Conservation (phyloP, 1,140 invertebrate genomes). For the Drosophila ohnishii region DNA sequence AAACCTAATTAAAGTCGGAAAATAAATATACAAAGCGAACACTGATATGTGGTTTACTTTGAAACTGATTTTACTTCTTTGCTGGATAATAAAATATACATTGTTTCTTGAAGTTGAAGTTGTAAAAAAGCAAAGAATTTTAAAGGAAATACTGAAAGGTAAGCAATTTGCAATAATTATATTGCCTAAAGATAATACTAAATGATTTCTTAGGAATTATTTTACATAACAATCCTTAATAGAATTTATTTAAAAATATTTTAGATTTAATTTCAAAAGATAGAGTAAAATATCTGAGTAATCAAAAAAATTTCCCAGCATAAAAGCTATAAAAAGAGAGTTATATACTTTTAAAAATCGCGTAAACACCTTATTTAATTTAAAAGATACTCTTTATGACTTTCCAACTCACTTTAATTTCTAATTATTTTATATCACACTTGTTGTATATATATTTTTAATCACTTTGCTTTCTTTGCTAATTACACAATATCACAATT, state of each 20-base stretch:
- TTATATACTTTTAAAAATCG: too few relatives aligned
- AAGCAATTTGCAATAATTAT: neutral
- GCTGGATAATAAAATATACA: neutral
- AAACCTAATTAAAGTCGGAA: slow-evolving; percentile 21
- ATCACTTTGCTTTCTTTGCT: neutral
- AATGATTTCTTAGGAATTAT: neutral
- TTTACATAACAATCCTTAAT: neutral
- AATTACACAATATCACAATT: slow-evolving; percentile 27
- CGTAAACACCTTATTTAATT: neutral
- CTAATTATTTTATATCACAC: slow-evolving; percentile 30
- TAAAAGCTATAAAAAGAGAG: neutral
- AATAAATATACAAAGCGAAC: neutral
- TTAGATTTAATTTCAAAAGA: neutral
- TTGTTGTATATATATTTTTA: slow-evolving; percentile 18
- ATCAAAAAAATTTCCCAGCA: neutral
- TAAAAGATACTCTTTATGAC: too few relatives aligned
- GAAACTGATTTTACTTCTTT: neutral
- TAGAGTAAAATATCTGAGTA: neutral
- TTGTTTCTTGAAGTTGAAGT: neutral
- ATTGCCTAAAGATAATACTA: too few relatives aligned
- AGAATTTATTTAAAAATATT: neutral
- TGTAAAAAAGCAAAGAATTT: neutral
- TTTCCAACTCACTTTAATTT: slow-evolving; percentile 20
- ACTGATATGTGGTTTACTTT: neutral
- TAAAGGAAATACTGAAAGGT: too few relatives aligned